These are phyloP conservation scores for Mythimna loreyi DNA, from an alignment of 2,888 invertebrate genomes.

Conservation along the genomic window DNA sequence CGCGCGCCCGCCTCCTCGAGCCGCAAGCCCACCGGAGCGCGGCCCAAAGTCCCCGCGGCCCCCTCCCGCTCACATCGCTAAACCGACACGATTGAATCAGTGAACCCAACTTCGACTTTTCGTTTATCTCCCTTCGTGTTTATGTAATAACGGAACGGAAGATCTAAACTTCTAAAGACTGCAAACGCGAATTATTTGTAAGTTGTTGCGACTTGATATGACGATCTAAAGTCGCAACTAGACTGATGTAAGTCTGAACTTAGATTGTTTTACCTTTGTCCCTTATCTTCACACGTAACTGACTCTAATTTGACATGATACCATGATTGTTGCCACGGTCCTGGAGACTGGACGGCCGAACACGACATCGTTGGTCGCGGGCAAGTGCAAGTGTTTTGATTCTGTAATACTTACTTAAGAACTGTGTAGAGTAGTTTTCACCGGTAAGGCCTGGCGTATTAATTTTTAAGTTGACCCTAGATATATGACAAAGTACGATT, in stretches of 20 bases:
- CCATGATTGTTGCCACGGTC: constrained; percentile 27
- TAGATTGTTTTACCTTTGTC: constrained; percentile 61
- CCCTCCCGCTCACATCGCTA: constrained; percentile 45
- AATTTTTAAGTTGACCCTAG: not conserved
- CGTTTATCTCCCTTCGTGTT: constrained; percentile 62
- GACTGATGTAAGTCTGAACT: constrained; percentile 84
- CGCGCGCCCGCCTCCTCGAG: constrained; percentile 32
- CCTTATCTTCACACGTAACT: constrained; percentile 51
- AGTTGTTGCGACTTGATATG: constrained; percentile 64
- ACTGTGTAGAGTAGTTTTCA: constrained; percentile 25
- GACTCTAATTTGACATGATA: constrained; percentile 52
- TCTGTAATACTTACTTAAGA: constrained; percentile 39
- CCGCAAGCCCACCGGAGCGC: constrained; percentile 47
- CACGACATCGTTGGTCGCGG: constrained; percentile 20
- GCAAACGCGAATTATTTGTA: constrained; percentile 62
- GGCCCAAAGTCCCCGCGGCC: constrained; percentile 38
- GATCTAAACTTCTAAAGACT: constrained; percentile 58
- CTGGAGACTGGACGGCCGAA: constrained; percentile 14
- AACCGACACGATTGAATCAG: constrained; percentile 54
- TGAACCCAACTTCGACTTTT: constrained; percentile 60
- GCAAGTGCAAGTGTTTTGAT: constrained; percentile 53
- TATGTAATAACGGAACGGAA: constrained; percentile 61
- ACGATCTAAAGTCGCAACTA: constrained; percentile 70
- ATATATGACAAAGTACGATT: constrained; percentile 12
- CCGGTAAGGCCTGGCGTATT: constrained; percentile 34